These are phyloP conservation scores for Xenentodon cancila DNA, from an alignment of 2,797 vertebrate genomes.

Conservation along the genomic window DNA sequence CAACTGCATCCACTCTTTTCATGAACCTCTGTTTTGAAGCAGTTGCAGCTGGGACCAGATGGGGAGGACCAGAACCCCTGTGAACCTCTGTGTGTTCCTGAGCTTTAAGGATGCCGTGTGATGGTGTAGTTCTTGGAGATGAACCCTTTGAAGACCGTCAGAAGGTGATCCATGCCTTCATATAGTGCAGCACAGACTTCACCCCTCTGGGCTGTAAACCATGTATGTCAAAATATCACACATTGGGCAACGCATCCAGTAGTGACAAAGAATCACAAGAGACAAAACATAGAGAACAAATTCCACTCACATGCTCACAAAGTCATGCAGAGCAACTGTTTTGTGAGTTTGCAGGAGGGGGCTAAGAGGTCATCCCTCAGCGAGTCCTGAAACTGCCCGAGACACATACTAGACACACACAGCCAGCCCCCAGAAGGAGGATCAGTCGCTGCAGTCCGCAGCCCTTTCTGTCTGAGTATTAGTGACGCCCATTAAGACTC, in stretches of 20 bases:
- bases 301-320: not conserved
- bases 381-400: constrained; percentile 68
- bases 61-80: no score
- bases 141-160: not conserved
- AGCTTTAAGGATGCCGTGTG: no score
- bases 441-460: constrained; percentile 32
- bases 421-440: constrained; percentile 21
- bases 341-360: constrained; percentile 42
- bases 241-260: not conserved
- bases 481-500: constrained; percentile 56
- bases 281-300: not conserved
- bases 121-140: no score
- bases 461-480: constrained; percentile 37
- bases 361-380: constrained; percentile 60
- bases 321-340: constrained; percentile 9
- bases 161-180: not conserved
- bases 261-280: no score
- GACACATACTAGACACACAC: constrained; percentile 2
- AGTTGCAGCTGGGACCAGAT: no score
- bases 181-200: not conserved
- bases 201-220: not conserved
- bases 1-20: no score
- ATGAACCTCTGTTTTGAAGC: no score
- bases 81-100: no score
- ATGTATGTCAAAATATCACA: not conserved